Evolutionary conservation across 23 tunicate genomes (phyloP).

Genomic region (Halocynthia roretzi): DNA sequence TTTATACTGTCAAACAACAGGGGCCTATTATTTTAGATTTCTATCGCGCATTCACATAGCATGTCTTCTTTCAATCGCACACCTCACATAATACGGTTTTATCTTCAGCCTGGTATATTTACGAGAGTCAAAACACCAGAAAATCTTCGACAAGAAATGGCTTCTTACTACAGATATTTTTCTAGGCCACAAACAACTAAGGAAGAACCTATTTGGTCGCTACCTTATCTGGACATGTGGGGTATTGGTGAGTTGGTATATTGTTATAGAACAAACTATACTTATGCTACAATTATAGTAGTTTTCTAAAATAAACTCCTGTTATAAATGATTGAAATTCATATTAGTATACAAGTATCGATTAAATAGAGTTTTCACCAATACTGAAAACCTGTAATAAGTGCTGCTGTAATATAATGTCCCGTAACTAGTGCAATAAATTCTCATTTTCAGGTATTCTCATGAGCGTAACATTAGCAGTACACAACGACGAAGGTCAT

Average conservation of each 20-base stretch:
- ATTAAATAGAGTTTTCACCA: too few species aligned
- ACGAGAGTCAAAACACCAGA: constrained; percentile 20
- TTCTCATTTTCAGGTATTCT: constrained; percentile 5
- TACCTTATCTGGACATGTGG: constrained; percentile 44
- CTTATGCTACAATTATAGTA: too few species aligned
- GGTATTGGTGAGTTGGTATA: constrained; percentile 35
- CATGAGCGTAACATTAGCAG: constrained; percentile 36
- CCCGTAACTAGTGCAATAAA: neutral
- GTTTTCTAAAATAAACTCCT: too few species aligned
- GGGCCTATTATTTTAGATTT: too few species aligned
- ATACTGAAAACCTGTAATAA: neutral
- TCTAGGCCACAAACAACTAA: constrained; percentile 1
- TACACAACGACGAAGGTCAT: constrained; percentile 18
- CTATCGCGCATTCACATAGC: too few species aligned
- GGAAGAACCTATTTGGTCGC: constrained; percentile 41
- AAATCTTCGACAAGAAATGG: constrained; percentile 29
- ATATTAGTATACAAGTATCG: too few species aligned
- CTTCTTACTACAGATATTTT: constrained; percentile 39
- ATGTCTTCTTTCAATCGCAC: too few species aligned
- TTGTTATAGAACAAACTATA: neutral
- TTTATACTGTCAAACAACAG: too few species aligned
- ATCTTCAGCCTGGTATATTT: constrained; percentile 12
- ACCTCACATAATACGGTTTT: too few species aligned
- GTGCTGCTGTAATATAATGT: neutral
- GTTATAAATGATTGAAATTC: too few species aligned